Evolutionary conservation across 2,113 vertebrate species (phyloP).

Genomic region (Polypterus senegalus): DNA sequence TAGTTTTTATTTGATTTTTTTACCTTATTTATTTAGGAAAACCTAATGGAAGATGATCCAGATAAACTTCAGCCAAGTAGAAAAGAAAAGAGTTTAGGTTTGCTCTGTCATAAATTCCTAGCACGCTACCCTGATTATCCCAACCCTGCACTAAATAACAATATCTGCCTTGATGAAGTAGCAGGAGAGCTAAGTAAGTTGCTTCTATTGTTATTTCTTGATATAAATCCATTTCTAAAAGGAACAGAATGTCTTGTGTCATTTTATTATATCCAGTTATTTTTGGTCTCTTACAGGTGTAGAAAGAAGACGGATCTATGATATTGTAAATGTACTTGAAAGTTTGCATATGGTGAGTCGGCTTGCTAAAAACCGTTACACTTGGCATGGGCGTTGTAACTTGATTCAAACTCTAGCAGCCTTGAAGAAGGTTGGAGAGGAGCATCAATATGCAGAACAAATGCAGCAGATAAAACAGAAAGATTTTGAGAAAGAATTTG

Average conservation of each 20-base stretch:
- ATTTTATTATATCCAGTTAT: not conserved
- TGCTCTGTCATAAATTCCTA: constrained; percentile 86
- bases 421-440: constrained; percentile 65
- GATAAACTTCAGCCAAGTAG: constrained; percentile 76
- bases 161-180: constrained; percentile 87
- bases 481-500: constrained; percentile 52
- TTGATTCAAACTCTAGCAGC: constrained; percentile 71
- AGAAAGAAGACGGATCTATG: constrained; percentile 86
- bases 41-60: constrained; percentile 66
- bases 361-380: constrained; percentile 83
- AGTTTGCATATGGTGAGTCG: constrained; percentile 95
- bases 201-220: not conserved
- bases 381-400: constrained; percentile 75
- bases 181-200: constrained; percentile 82
- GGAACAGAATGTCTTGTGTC: too few species aligned
- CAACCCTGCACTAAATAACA: constrained; percentile 55
- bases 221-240: too few species aligned
- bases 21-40: constrained; percentile 46
- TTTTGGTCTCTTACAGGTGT: constrained; percentile 49
- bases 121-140: constrained; percentile 78
- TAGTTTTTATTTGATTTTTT: too few species aligned
- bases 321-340: constrained; percentile 92
- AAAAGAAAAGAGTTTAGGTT: constrained; percentile 89
- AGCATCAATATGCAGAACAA: constrained; percentile 70
- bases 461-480: constrained; percentile 72